phyloP scores from a whole-genome alignment of 1,140 invertebrate species.

The Tetragnatha versicolor region DNA sequence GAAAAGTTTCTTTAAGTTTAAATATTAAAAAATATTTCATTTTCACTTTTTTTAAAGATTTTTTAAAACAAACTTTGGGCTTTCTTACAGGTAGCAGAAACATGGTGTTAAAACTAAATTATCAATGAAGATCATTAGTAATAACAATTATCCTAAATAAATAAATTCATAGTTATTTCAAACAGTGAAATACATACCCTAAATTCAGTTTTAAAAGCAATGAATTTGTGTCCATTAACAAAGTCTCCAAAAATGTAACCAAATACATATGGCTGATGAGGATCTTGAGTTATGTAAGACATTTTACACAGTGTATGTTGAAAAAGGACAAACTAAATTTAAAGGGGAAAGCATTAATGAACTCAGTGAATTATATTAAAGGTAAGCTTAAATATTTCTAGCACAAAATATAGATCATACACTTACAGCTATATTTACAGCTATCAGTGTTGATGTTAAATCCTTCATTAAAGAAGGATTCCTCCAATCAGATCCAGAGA shows the following conservation, averaged over 20 bases:
- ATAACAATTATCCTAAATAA: background rate
- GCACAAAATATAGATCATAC: too few species aligned
- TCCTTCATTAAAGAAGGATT: too few species aligned
- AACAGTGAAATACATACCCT: background rate
- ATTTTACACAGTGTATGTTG: slow-evolving; percentile 17
- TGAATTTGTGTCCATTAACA: slow-evolving; percentile 11
- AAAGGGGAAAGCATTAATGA: too few species aligned
- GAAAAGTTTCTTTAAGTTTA: too few species aligned
- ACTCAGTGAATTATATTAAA: too few species aligned
- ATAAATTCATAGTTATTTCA: background rate
- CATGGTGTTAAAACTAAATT: background rate
- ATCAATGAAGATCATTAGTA: background rate
- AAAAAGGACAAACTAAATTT: background rate
- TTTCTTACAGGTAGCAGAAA: background rate
- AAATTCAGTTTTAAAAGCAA: slow-evolving; percentile 16
- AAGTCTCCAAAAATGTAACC: slow-evolving; percentile 32
- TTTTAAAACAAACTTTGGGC: too few species aligned
- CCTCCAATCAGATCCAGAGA: too few species aligned
- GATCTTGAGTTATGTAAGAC: slow-evolving; percentile 28
- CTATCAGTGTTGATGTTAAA: too few species aligned
- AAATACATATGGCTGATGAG: background rate
- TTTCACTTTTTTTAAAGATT: too few species aligned
- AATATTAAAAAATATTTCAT: too few species aligned
- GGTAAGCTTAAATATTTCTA: too few species aligned
- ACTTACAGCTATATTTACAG: too few species aligned